Evolutionary conservation across 1,140 invertebrate species (phyloP), one percentile per base, ranked within the genome.

Genomic region (Philotrypesis tridentata): DNA sequence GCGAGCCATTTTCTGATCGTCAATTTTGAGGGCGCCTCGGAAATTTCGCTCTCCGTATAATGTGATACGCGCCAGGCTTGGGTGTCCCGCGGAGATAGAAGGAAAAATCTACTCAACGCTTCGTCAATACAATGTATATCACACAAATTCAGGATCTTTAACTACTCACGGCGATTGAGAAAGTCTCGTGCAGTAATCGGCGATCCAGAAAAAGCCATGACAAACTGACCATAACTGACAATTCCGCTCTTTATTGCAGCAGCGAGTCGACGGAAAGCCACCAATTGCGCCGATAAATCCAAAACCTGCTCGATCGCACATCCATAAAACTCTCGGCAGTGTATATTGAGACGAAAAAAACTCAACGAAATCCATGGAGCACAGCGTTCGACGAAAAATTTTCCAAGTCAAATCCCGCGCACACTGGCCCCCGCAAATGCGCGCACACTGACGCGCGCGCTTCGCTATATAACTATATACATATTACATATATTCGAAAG

Each of bases 381-480:
- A n/a, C n/a, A n/a, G n/a, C n/a, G n/a, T n/a, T n/a, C n/a, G n/a
- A n/a, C 48, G 21, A 27, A 31, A 77, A 80, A 63, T 73, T 71
- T 80, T 63, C 55, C 71, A 37, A 73, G 60, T 70, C 55, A 43
- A 73, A 25, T 12, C n/a, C 7, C 67, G 31, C 6, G 40, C 29
- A 67, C 61, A 67, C 23, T n/a, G n/a, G n/a, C n/a, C n/a, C n/a
- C n/a, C n/a, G n/a, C n/a, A n/a, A n/a, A n/a, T n/a, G n/a, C n/a
- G 31, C n/a, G 43, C 67, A 67, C 29, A 40, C 27, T n/a, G n/a
- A n/a, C n/a, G n/a, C n/a, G n/a, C n/a, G n/a, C n/a, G n/a, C n/a
- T n/a, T n/a, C n/a, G n/a, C n/a, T n/a, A n/a, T n/a, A n/a, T n/a
- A n/a, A n/a, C n/a, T n/a, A n/a, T n/a, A n/a, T n/a, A n/a, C n/a